Conservation (phyloP, 2,113 vertebrate species). For the Parus major region DNA sequence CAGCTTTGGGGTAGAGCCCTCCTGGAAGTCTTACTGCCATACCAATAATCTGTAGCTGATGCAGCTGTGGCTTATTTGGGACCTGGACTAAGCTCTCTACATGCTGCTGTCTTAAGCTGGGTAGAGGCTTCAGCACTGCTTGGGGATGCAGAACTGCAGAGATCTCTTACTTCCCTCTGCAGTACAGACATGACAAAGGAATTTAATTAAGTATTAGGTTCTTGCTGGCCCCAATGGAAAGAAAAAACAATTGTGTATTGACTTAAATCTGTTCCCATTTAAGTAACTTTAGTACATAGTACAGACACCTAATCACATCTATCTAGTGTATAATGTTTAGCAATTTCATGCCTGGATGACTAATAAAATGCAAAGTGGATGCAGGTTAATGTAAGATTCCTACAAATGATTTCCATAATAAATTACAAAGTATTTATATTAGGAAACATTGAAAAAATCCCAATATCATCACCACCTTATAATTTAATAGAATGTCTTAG, state of each 20-base stretch:
- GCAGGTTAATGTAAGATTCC: not conserved
- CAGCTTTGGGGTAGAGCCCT: not conserved
- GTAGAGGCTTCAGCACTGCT: not conserved
- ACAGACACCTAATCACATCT: not conserved
- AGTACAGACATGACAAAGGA: not conserved
- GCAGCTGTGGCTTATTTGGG: fast-evolving
- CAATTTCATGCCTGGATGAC: constrained; percentile 5
- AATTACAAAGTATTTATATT: not conserved
- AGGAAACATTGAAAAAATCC: not conserved
- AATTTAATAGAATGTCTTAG: not conserved
- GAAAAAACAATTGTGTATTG: not conserved
- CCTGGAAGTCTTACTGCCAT: not conserved
- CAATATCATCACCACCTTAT: not conserved
- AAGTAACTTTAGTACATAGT: not conserved
- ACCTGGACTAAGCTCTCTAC: not conserved
- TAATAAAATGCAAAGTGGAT: not conserved
- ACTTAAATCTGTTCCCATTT: not conserved
- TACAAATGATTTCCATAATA: not conserved
- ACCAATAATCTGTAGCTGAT: not conserved
- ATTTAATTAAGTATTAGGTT: not conserved
- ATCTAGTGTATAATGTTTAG: not conserved
- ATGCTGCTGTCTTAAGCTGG: not conserved
- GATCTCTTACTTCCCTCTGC: not conserved
- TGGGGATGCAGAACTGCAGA: not conserved
- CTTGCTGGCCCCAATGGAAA: not conserved